Percentiles rank a stretch among this genome's conserved stretches.
phyloP scores from a whole-genome alignment of 2,113 vertebrate species.

The Grammomys surdaster region DNA sequence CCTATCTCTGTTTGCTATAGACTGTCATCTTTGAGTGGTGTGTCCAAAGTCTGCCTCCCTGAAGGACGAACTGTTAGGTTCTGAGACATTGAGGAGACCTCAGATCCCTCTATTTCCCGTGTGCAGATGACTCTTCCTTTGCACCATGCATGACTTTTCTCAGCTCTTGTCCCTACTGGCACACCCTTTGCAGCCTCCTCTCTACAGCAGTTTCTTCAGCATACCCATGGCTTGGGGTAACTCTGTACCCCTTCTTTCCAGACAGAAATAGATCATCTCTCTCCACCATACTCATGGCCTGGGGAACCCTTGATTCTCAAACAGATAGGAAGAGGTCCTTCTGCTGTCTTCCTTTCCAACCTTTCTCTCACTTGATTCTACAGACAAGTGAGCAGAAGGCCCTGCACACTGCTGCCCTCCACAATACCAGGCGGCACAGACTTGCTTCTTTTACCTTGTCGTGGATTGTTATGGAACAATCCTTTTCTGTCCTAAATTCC shows the following conservation, averaged over 20 bases:
- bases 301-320: background rate
- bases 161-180: background rate
- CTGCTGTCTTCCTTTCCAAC: background rate
- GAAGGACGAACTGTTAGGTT: background rate
- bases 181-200: background rate
- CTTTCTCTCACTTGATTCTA: background rate
- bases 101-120: background rate
- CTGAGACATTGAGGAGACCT: no score
- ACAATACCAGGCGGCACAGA: background rate
- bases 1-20: background rate
- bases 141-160: no score
- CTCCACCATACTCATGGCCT: background rate
- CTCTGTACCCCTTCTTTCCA: background rate
- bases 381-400: background rate
- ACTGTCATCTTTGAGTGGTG: no score
- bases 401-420: background rate
- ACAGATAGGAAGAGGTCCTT: background rate
- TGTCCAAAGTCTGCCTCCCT: background rate
- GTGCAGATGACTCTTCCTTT: background rate
- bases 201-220: background rate
- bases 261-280: background rate
- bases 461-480: background rate
- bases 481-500: background rate
- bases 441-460: background rate
- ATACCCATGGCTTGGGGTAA: background rate